Conservation (phyloP, 2,888 invertebrate species). For the Hedya salicella region DNA sequence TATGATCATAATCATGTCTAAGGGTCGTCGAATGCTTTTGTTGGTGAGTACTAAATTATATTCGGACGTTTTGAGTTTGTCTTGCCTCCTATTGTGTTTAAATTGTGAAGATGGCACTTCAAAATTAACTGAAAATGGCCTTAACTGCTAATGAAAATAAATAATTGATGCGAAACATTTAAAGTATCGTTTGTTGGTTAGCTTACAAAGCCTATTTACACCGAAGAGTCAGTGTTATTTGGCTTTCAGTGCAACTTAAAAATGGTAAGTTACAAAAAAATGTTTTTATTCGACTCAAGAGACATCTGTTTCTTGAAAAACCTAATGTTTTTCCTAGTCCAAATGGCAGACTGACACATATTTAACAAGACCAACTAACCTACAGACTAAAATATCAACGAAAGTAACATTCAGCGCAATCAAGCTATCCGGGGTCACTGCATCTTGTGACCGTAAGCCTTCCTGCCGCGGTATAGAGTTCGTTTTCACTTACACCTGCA, state of each 20-base stretch:
- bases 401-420: slow-evolving; percentile 72
- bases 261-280: no score
- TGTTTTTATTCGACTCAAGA: no score
- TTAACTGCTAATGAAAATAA: not conserved
- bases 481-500: slow-evolving; percentile 60
- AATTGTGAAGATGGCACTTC: slow-evolving; percentile 11
- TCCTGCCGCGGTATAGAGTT: slow-evolving; percentile 56
- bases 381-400: slow-evolving; percentile 66
- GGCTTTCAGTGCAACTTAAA: no score
- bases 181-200: no score
- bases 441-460: slow-evolving; percentile 53
- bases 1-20: slow-evolving; percentile 67
- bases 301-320: not conserved
- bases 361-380: slow-evolving; percentile 36
- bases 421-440: slow-evolving; percentile 71
- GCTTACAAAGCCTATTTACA: no score
- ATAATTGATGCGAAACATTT: no score
- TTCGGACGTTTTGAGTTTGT: slow-evolving; percentile 4
- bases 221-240: no score
- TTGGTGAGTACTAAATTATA: slow-evolving; percentile 35
- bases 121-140: not conserved
- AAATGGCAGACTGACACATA: slow-evolving; percentile 3
- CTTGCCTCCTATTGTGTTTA: slow-evolving; percentile 25
- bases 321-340: not conserved
- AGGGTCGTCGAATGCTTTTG: slow-evolving; percentile 36